Base-by-base conservation (phyloP, 2,888 invertebrate species). In the Chydorus sphaericus region DNA sequence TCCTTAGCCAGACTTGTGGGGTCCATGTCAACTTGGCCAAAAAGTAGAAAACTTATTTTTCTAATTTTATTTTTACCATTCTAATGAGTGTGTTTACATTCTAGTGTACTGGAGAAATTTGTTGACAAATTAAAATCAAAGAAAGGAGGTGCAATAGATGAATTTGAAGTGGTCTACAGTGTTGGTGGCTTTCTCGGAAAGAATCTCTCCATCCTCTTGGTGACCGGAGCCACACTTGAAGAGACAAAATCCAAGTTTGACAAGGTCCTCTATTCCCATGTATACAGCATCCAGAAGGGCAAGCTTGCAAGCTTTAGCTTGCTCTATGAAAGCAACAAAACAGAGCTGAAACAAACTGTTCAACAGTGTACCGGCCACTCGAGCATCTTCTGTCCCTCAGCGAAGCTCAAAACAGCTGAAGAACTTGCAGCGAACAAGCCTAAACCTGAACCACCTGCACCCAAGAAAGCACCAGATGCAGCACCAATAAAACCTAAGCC, bases 11-110 rank as follows among this genome's bases (percentile, higher is more conserved):
- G 57, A 66, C 68, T 50, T 60, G 73, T 1, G 68, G 69, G 57
- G 62, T 73, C 36, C 72, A 73, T 58, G 71, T 72, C 3, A 73
- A 73, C 59, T 37, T 67, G 11, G 68, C 73, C 2, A 73, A 73
- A 58, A 66, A 70, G 66, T 66, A 62, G 63, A 63, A 67, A 57
- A 66, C n/a, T n/a, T 14, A 26, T 44, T 7, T 44, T 44, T 33
- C 8, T 33, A 33, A 33, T 5, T 26, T 44, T 8, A 3, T 23
- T 16, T 14, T 26, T 26, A 11, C 4, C 65, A 6, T 63, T 8
- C 30, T 38, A 29, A 31, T n/a, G 14, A n/a, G 4, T 10, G 14
- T 39, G 36, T 28, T 16, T 4, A 37, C 6, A 23, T 58, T 39
- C n/a, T 18, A 39, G 29, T 53, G 36, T 36, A 18, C 23, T 48